These are phyloP conservation scores for Agonopterix subpropinquella DNA, from an alignment of 2,888 invertebrate species.

Conservation along the genomic window DNA sequence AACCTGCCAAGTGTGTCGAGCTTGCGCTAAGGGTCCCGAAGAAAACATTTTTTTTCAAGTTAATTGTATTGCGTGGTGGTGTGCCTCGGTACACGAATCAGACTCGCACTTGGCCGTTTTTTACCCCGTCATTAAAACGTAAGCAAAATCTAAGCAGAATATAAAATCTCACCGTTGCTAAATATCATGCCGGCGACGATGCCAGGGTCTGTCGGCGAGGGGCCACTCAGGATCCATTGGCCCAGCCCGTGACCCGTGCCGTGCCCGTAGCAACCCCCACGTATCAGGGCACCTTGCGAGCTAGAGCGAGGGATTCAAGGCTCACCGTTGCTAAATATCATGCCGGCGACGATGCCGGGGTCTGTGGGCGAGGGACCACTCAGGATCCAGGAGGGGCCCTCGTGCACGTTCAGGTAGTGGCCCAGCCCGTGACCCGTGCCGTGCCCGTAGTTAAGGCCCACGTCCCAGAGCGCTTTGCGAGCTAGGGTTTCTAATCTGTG, in stretches of 20 bases:
- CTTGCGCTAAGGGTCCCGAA: no score
- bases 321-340: conserved; percentile 68
- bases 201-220: conserved; percentile 49
- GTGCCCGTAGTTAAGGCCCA: conserved; percentile 90
- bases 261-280: conserved; percentile 89
- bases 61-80: no score
- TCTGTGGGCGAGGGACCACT: conserved; percentile 41
- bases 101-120: no score
- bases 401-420: conserved; percentile 92
- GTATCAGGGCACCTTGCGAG: conserved; percentile 88
- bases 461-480: conserved; percentile 86
- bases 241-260: conserved; percentile 96
- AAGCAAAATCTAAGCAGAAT: no score
- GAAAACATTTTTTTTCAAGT: no score
- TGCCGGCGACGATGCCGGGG: conserved; percentile 51
- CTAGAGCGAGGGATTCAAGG: conserved; percentile 85
- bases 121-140: no score
- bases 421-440: conserved; percentile 96
- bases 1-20: no score
- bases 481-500: conserved; percentile 84
- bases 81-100: no score
- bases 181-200: conserved; percentile 55
- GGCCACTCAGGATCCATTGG: conserved; percentile 77
- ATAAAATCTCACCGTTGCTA: conserved; percentile 47
- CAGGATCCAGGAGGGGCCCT: conserved; percentile 85